phyloP scores from a whole-genome alignment of 1,140 invertebrate genomes.

The Whitmania pigra region DNA sequence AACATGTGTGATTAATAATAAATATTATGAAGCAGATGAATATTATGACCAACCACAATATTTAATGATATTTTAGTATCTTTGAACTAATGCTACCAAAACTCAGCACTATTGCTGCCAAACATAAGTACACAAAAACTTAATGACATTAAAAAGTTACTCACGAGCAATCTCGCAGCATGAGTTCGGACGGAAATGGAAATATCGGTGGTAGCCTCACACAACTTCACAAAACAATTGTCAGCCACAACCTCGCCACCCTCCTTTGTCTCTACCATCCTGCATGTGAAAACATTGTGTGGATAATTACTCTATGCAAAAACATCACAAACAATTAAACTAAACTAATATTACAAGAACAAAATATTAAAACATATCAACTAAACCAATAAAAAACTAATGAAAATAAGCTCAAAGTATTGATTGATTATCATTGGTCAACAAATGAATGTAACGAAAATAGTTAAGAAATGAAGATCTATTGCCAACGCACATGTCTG shows the following conservation, averaged over 20 bases:
- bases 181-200: slow-evolving; percentile 47
- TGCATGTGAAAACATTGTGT: too few species aligned
- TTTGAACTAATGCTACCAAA: not conserved
- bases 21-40: not conserved
- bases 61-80: not conserved
- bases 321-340: too few species aligned
- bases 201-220: slow-evolving; percentile 82
- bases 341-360: too few species aligned
- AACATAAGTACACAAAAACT: not conserved
- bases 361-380: slow-evolving; percentile 28
- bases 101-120: too few species aligned
- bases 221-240: slow-evolving; percentile 90
- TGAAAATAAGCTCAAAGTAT: slow-evolving; percentile 14
- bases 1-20: not conserved
- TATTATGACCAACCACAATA: not conserved
- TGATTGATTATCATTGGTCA: too few species aligned
- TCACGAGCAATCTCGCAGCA: slow-evolving; percentile 42
- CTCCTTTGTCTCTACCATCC: too few species aligned
- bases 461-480: not conserved
- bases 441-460: too few species aligned
- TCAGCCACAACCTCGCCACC: slow-evolving; percentile 59
- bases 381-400: slow-evolving; percentile 31
- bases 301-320: too few species aligned
- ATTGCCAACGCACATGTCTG: not conserved
- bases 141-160: slow-evolving; percentile 12